Base-by-base conservation (phyloP, 2,113 vertebrate genomes). In the Etheostoma spectabile region DNA sequence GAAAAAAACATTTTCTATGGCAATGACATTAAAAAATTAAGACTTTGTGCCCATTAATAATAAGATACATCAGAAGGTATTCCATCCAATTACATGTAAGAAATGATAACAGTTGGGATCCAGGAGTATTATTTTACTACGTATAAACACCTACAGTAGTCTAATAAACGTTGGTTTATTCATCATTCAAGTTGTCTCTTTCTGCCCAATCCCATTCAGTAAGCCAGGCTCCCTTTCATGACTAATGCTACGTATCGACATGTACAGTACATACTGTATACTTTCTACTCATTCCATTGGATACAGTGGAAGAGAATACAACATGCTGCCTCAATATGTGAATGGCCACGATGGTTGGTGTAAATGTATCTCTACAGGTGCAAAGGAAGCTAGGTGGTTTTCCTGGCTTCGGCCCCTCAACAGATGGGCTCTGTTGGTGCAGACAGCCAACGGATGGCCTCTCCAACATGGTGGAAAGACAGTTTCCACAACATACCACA, bases 371-470 rank as follows among this genome's bases (percentile, higher is more conserved):
- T 90, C 90, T 90, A 83, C 84, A 82, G 80, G 90, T 71, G 70
- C 16, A 84, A 73, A 90, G 89, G 87, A 92, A 92, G 91, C 86
- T 80, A 82, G 86, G 91, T 89, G 82, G 79, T 91, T 92, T 27
- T 92, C 84, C 89, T 93, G 92, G 93, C 92, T 85, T 74, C 60
- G 35, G 65, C 66, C 59, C 80, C 65, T 77, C 73, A 93, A 93
- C 92, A 93, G 90, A 93, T 61, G 89, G 89, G 61, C 89, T 92
- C 86, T 89, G 88, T 86, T 89, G 85, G 90, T 87, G 82, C 86
- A 90, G 87, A 90, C 83, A 79, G 80, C 82, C 84, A 74, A 86
- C 78, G 71, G 55, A 73, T 61, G 76, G 83, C 83, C 84, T 85
- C 82, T 89, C 82, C 89, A 89, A 84, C 86, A 86, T 61, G 85